Conservation (phyloP, 1,140 invertebrate species). For the Brachystomella parvula region DNA sequence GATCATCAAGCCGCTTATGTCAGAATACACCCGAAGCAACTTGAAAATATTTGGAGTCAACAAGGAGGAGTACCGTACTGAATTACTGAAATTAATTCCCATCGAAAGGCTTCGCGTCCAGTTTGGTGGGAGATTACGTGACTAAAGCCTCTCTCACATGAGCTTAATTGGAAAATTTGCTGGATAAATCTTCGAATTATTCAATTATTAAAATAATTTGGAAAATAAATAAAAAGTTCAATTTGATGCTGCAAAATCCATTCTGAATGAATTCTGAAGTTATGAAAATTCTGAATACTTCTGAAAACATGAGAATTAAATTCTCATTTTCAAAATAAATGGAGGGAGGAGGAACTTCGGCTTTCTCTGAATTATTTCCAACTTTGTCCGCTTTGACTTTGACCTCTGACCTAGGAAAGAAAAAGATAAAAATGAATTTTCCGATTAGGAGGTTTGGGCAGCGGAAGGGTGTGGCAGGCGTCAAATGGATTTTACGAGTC, state of each 20-base stretch:
- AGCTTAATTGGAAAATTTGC: not conserved
- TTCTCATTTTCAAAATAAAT: not conserved
- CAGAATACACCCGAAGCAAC: not conserved
- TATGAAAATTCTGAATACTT: not conserved
- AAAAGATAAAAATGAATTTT: too few relatives aligned
- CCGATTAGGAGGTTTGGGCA: too few relatives aligned
- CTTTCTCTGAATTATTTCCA: too few relatives aligned
- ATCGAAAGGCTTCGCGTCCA: not conserved
- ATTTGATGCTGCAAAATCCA: not conserved
- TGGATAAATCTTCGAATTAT: not conserved
- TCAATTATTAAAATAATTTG: not conserved
- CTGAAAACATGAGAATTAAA: not conserved
- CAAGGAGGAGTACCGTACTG: not conserved
- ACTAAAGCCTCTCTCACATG: not conserved
- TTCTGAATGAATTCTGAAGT: not conserved
- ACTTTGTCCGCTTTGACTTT: too few relatives aligned
- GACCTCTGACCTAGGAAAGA: too few relatives aligned
- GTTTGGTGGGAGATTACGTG: not conserved
- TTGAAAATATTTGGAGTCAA: not conserved
- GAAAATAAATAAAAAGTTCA: not conserved
- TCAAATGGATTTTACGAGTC: too few relatives aligned
- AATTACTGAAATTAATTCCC: slow-evolving; percentile 1
- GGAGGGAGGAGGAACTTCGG: too few relatives aligned
- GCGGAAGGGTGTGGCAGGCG: too few relatives aligned
- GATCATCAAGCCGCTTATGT: not conserved